A percentile compares a stretch with the other conserved stretches of the same genome.
Conservation (phyloP, 2,113 vertebrate species). For the Nipponia nippon region DNA sequence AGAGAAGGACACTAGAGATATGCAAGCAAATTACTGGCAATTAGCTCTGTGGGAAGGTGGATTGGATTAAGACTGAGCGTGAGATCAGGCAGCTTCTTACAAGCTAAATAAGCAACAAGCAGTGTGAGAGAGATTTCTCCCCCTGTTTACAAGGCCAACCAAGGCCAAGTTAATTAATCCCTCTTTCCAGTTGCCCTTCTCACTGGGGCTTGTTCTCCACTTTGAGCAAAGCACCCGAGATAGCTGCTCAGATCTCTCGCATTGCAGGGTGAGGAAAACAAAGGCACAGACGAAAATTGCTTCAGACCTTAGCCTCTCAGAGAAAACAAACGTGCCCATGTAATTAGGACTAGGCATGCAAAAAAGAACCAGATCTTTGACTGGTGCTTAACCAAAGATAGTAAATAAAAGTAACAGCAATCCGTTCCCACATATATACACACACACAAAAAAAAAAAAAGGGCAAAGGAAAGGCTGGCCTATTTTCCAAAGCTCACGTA, state of each 20-base stretch:
- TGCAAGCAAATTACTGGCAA: background rate
- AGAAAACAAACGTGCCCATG: background rate
- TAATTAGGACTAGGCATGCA: conserved; percentile 15
- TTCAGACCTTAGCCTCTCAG: conserved; percentile 6
- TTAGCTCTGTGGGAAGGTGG: background rate
- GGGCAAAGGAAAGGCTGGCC: background rate
- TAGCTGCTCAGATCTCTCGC: conserved; percentile 49
- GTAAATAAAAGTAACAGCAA: conserved; percentile 48
- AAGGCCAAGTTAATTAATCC: conserved; percentile 61
- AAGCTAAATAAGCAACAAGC: conserved; percentile 46
- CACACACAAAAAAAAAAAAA: background rate
- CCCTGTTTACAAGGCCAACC: conserved; percentile 23
- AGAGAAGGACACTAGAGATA: background rate
- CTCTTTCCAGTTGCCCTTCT: conserved; percentile 51
- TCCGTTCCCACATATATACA: background rate
- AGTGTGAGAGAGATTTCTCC: conserved; percentile 25
- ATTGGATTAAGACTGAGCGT: background rate
- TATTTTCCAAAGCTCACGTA: background rate
- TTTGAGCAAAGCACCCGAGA: conserved; percentile 38
- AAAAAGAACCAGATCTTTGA: conserved; percentile 7
- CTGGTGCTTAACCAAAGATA: background rate
- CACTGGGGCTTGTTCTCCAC: conserved; percentile 40
- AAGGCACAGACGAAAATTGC: conserved; percentile 48
- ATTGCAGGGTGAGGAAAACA: conserved; percentile 47
- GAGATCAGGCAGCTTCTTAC: conserved; percentile 32